phyloP scores from a whole-genome alignment of 2,113 vertebrate species.

The Amphiprion percula region DNA sequence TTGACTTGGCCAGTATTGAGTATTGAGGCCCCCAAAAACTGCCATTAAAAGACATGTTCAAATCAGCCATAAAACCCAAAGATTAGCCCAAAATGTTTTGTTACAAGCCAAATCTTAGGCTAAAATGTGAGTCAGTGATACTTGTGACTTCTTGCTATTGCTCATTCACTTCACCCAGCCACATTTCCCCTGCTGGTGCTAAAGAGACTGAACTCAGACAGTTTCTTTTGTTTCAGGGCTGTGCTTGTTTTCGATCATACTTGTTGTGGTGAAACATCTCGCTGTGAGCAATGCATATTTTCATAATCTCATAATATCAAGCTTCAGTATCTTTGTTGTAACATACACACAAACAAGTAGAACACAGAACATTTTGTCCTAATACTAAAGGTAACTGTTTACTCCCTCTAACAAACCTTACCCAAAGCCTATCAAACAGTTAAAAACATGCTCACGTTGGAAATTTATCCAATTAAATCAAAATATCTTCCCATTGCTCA shows the following conservation, averaged over 20 bases:
- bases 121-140: no score
- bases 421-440: not conserved
- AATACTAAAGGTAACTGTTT: not conserved
- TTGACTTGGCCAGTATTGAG: no score
- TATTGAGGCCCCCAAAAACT: no score
- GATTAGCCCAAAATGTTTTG: no score
- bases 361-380: not conserved
- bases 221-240: not conserved
- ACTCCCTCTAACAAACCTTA: not conserved
- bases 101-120: no score
- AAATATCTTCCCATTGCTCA: slow-evolving; percentile 3
- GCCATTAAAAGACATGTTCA: no score
- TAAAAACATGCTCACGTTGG: not conserved
- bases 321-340: not conserved
- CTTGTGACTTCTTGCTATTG: no score
- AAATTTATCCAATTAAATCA: not conserved
- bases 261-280: not conserved
- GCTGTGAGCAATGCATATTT: not conserved
- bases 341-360: not conserved
- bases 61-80: no score
- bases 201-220: not conserved
- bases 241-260: not conserved
- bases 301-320: not conserved
- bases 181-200: not conserved
- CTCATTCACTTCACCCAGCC: not conserved